Conservation (phyloP, 2,888 invertebrate genomes). For the Hetaerina titia region DNA sequence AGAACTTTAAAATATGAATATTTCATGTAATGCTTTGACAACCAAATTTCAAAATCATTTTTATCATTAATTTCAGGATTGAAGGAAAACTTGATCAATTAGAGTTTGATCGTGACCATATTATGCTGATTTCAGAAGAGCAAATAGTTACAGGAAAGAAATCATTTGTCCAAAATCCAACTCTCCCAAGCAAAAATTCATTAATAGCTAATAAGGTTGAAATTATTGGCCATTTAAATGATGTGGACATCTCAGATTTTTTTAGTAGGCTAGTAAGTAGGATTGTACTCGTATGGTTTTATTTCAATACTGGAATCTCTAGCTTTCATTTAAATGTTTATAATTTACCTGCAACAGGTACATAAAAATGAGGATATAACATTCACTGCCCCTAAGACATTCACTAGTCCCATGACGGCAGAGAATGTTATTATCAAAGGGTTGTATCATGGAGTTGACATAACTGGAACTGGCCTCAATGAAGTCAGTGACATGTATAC, state of each 20-base stretch:
- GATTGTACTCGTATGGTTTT: neutral
- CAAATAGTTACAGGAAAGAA: slow-evolving; percentile 77
- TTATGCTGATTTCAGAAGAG: slow-evolving; percentile 75
- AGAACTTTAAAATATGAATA: too few relatives aligned
- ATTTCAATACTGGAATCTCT: neutral
- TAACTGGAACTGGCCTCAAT: slow-evolving; percentile 73
- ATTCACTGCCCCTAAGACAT: slow-evolving; percentile 73
- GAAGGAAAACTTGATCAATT: slow-evolving; percentile 75
- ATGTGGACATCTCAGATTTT: slow-evolving; percentile 71
- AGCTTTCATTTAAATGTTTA: neutral
- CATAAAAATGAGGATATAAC: slow-evolving; percentile 73
- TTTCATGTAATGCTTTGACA: too few relatives aligned
- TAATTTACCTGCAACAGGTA: slow-evolving; percentile 72
- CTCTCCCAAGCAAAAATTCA: slow-evolving; percentile 70
- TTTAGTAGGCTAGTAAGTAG: slow-evolving; percentile 22
- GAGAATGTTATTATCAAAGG: slow-evolving; percentile 74
- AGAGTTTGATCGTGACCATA: slow-evolving; percentile 74
- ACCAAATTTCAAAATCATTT: slow-evolving; percentile 71
- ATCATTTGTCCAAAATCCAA: slow-evolving; percentile 72
- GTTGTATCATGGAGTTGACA: slow-evolving; percentile 74
- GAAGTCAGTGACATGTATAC: slow-evolving; percentile 66
- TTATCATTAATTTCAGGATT: slow-evolving; percentile 72
- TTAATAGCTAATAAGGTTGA: slow-evolving; percentile 70
- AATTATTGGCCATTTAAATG: slow-evolving; percentile 72
- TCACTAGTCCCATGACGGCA: slow-evolving; percentile 73